phyloP scores from a whole-genome alignment of 2,888 invertebrate genomes.

The Drosophila prostipennis region DNA sequence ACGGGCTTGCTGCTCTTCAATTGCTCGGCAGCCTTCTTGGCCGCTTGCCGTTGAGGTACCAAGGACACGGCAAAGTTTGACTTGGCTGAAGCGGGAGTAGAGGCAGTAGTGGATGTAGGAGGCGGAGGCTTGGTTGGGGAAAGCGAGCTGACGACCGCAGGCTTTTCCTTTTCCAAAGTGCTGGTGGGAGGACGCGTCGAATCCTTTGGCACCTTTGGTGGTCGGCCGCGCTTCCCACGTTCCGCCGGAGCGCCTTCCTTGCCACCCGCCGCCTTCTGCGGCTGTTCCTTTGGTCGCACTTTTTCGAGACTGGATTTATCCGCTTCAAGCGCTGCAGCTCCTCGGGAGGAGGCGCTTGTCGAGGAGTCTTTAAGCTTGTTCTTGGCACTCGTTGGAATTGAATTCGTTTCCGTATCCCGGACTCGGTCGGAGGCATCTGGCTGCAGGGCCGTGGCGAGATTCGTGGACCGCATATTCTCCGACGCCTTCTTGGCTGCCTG shows the following conservation, averaged over 20 bases:
- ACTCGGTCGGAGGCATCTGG: conserved; percentile 58
- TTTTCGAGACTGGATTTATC: conserved; percentile 83
- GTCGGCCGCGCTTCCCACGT: conserved; percentile 82
- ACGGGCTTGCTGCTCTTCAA: conserved; percentile 90
- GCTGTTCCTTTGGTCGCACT: conserved; percentile 62
- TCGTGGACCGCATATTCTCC: conserved; percentile 92
- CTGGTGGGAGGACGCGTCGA: conserved; percentile 39
- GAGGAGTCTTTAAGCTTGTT: conserved; percentile 37
- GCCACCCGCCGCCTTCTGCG: conserved; percentile 53
- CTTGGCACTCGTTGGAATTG: conserved; percentile 22
- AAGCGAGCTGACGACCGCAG: conserved; percentile 7
- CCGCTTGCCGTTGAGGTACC: conserved; percentile 95
- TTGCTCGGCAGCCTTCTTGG: conserved; percentile 95
- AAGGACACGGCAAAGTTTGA: conserved; percentile 89
- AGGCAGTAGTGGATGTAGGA: neutral
- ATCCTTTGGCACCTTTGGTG: conserved; percentile 80
- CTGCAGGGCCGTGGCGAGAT: conserved; percentile 75
- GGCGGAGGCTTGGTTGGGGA: conserved; percentile 5
- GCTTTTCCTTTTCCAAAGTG: conserved; percentile 38
- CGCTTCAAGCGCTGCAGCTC: conserved; percentile 48
- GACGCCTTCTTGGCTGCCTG: conserved; percentile 96
- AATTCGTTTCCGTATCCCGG: conserved; percentile 52
- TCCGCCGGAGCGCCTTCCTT: conserved; percentile 50
- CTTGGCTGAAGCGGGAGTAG: conserved; percentile 70
- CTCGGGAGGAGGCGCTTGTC: neutral